phyloP scores from a whole-genome alignment of 2,888 invertebrate species.

The Synanthedon myopaeformis region DNA sequence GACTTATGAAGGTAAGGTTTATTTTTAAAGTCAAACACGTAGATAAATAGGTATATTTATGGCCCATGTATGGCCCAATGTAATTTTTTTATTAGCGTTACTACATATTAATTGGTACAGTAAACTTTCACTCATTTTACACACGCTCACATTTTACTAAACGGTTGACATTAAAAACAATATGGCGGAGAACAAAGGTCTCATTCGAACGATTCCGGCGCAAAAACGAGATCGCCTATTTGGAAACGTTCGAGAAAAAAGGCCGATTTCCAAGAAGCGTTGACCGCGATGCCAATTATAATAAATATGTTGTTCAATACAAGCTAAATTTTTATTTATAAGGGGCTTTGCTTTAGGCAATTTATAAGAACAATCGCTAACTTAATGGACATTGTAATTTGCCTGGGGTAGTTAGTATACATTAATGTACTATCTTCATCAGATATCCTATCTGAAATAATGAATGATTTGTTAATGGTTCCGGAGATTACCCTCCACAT shows the following conservation, averaged over 20 bases:
- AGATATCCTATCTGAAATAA: too few relatives aligned
- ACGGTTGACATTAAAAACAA: conserved; percentile 45
- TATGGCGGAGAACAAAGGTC: conserved; percentile 58
- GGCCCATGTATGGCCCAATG: too few relatives aligned
- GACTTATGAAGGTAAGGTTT: too few relatives aligned
- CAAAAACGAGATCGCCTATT: conserved; percentile 59
- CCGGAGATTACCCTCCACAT: too few relatives aligned
- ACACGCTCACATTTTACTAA: conserved; percentile 30
- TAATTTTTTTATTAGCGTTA: conserved; percentile 2
- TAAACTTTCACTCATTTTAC: conserved; percentile 41
- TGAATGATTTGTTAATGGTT: too few relatives aligned
- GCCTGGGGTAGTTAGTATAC: too few relatives aligned
- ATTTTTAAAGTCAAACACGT: too few relatives aligned
- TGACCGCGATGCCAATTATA: conserved; percentile 63
- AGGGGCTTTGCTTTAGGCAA: too few relatives aligned
- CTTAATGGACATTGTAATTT: too few relatives aligned
- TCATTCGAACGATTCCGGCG: conserved; percentile 38
- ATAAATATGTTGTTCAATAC: conserved; percentile 61
- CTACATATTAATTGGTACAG: conserved; percentile 24
- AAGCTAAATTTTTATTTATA: conserved; percentile 22
- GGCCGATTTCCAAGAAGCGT: conserved; percentile 58
- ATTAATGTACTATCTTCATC: too few relatives aligned
- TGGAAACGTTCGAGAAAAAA: conserved; percentile 50
- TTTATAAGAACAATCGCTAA: too few relatives aligned
- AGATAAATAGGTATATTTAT: too few relatives aligned